Percentiles rank a stretch among this genome's conserved stretches.
These are phyloP conservation scores for Tipula confusa DNA, from an alignment of 2,888 invertebrate species.

Conservation along the genomic window DNA sequence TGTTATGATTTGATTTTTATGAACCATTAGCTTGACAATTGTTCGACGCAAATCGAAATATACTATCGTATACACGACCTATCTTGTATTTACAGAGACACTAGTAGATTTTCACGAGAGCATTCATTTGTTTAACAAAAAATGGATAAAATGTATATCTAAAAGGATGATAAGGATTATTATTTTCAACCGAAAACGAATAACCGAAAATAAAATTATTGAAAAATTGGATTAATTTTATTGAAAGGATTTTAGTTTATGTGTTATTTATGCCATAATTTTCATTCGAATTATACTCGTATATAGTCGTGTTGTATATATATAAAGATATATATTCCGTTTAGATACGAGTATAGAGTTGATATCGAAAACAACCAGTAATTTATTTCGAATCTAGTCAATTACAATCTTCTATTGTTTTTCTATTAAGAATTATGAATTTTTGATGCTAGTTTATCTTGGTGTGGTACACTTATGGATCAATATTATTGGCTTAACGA, in stretches of 20 bases:
- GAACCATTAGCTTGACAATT: not conserved
- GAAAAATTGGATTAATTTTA: constrained; percentile 25
- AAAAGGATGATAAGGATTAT: not conserved
- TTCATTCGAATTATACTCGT: not conserved
- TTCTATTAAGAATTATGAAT: not conserved
- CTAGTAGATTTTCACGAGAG: not conserved
- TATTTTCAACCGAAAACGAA: not conserved
- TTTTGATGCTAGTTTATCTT: not conserved
- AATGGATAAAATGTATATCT: not conserved
- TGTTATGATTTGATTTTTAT: not conserved
- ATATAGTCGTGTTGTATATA: not conserved
- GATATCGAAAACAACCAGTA: not conserved
- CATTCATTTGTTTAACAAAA: not conserved
- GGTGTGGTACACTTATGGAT: not conserved
- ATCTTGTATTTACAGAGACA: not conserved
- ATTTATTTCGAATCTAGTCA: not conserved
- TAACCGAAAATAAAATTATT: not conserved
- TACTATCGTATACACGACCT: not conserved
- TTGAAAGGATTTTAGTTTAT: not conserved
- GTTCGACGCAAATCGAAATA: not conserved
- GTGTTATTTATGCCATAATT: constrained; percentile 16
- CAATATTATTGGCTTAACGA: not conserved
- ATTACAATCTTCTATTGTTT: not conserved
- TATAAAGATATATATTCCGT: not conserved
- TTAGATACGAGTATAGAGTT: no score